Evolutionary conservation across 1,140 invertebrate species (phyloP).

Genomic region (Zeugodacus cucurbitae): DNA sequence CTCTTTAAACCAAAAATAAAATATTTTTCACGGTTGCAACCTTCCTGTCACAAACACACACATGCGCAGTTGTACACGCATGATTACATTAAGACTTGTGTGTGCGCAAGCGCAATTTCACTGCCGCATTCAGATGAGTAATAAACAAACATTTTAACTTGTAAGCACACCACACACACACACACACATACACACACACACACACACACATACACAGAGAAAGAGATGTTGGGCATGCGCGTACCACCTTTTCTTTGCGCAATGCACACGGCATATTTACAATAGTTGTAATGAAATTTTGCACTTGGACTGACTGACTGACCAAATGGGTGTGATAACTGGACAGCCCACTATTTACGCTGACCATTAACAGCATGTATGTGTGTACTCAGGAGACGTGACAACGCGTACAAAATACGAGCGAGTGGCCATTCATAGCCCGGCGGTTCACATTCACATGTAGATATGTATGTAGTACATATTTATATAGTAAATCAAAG

Average conservation of each 20-base stretch:
- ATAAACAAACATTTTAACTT: neutral
- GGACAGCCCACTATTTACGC: slow-evolving; percentile 9
- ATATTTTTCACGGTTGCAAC: neutral
- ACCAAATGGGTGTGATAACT: slow-evolving; percentile 26
- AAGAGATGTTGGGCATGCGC: neutral
- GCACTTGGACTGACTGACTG: slow-evolving; percentile 22
- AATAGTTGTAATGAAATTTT: neutral
- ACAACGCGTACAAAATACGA: neutral
- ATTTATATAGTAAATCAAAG: neutral
- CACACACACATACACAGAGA: neutral
- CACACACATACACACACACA: neutral
- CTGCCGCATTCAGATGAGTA: neutral
- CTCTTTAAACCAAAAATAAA: neutral
- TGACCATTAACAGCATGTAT: neutral
- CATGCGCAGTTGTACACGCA: neutral
- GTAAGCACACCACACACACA: neutral
- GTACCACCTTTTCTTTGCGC: neutral
- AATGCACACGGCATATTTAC: neutral
- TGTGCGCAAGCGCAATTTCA: slow-evolving; percentile 3
- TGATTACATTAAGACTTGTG: neutral
- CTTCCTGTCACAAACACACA: neutral
- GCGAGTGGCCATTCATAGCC: neutral
- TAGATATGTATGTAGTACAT: neutral
- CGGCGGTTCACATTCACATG: neutral
- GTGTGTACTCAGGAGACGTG: neutral